Evolutionary conservation across 1,140 invertebrate genomes (phyloP).

Genomic region (Solenopsis invicta): DNA sequence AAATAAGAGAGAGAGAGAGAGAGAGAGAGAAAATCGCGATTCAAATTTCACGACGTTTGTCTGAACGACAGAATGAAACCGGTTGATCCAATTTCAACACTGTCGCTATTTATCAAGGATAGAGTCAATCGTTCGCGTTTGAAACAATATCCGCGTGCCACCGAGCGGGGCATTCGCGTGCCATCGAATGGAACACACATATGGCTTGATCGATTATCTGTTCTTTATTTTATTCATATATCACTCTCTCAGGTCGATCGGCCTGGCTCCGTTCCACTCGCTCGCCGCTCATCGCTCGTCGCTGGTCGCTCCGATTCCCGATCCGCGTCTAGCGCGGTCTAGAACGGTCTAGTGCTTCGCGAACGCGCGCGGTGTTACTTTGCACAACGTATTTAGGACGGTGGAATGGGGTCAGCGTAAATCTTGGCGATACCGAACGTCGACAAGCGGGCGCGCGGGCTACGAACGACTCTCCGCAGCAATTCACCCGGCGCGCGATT

Average conservation of each 20-base stretch:
- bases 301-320: conserved; percentile 16
- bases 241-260: background rate
- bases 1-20: background rate
- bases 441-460: conserved; percentile 35
- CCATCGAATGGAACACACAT: background rate
- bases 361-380: background rate
- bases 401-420: conserved; percentile 59
- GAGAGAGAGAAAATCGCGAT: background rate
- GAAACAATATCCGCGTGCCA: conserved; percentile 35
- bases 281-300: background rate
- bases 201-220: background rate
- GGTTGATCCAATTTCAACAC: conserved; percentile 8
- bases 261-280: background rate
- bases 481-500: conserved; percentile 59
- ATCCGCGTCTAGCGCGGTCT: background rate
- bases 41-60: background rate
- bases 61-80: background rate
- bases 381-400: conserved; percentile 54
- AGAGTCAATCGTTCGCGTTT: background rate
- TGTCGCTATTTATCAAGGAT: conserved; percentile 16
- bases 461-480: conserved; percentile 14
- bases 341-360: background rate
- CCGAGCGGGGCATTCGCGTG: background rate
- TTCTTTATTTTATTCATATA: conserved; percentile 8
- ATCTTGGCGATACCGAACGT: conserved; percentile 48